Percentiles rank a stretch among this genome's conserved stretches.
Evolutionary conservation across 2,113 vertebrate genomes (phyloP).

Genomic region (Crypturellus undulatus): DNA sequence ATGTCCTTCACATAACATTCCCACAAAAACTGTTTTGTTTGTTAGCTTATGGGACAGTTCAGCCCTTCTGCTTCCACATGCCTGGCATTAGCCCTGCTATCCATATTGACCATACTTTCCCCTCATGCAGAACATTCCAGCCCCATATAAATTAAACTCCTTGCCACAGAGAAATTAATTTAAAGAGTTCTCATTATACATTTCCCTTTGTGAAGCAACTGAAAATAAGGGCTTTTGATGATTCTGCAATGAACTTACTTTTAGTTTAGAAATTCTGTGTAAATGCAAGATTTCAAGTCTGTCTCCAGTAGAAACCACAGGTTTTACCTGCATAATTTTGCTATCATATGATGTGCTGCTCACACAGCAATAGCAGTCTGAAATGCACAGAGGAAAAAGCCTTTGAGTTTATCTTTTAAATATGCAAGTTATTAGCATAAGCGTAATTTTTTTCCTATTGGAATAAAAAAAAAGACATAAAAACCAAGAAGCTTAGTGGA

Average conservation of each 20-base stretch:
- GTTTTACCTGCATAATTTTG: background rate
- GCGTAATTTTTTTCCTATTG: background rate
- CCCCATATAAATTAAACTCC: background rate
- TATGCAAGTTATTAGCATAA: background rate
- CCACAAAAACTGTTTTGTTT: background rate
- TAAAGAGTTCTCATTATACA: background rate
- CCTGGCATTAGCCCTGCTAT: background rate
- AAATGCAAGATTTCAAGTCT: background rate
- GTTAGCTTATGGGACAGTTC: background rate
- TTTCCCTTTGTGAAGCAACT: background rate
- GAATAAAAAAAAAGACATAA: background rate
- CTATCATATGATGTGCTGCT: background rate
- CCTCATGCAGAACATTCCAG: background rate
- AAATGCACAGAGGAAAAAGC: background rate
- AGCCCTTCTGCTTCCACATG: background rate
- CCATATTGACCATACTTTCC: background rate
- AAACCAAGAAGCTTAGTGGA: background rate
- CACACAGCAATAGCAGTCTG: rapidly evolving
- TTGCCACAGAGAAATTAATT: background rate
- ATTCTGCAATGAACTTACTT: background rate
- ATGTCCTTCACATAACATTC: background rate
- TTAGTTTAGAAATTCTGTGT: background rate
- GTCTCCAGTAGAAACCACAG: background rate
- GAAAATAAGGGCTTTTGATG: background rate
- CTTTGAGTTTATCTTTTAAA: background rate